Percentiles rank a stretch among this genome's conserved stretches.
Evolutionary conservation across 2,797 vertebrate genomes (phyloP).

Genomic region (Xerus rutilus): DNA sequence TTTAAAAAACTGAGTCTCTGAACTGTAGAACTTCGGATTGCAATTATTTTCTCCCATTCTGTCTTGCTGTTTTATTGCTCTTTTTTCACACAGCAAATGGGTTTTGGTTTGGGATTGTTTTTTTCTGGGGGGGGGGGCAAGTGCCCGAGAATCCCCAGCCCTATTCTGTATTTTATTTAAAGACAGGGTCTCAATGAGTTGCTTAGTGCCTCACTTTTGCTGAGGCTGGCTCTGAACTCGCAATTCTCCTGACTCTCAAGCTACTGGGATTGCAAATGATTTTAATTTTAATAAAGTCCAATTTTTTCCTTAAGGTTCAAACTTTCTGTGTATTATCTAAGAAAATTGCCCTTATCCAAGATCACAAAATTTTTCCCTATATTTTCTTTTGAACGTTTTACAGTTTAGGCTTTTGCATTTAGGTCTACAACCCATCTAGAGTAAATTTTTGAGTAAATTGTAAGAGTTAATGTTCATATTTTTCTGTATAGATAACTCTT

Average conservation of each 20-base stretch:
- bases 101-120: too few relatives aligned
- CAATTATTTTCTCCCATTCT: not conserved
- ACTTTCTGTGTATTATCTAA: not conserved
- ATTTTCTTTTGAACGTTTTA: slow-evolving; percentile 41
- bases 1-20: not conserved
- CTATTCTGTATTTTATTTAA: too few relatives aligned
- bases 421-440: not conserved
- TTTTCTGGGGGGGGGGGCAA: too few relatives aligned
- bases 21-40: not conserved
- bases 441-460: not conserved
- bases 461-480: not conserved
- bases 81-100: not conserved
- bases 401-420: not conserved
- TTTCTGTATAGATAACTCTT: not conserved
- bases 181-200: too few relatives aligned
- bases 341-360: not conserved
- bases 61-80: not conserved
- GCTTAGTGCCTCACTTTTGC: too few relatives aligned
- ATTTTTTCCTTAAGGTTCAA: not conserved
- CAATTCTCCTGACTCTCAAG: too few relatives aligned
- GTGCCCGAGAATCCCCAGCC: too few relatives aligned
- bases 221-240: too few relatives aligned
- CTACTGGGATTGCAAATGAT: not conserved
- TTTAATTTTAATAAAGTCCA: not conserved
- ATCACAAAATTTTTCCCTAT: not conserved